These are phyloP conservation scores for Lophius americanus DNA, from an alignment of 2,797 vertebrate genomes.

Conservation along the genomic window DNA sequence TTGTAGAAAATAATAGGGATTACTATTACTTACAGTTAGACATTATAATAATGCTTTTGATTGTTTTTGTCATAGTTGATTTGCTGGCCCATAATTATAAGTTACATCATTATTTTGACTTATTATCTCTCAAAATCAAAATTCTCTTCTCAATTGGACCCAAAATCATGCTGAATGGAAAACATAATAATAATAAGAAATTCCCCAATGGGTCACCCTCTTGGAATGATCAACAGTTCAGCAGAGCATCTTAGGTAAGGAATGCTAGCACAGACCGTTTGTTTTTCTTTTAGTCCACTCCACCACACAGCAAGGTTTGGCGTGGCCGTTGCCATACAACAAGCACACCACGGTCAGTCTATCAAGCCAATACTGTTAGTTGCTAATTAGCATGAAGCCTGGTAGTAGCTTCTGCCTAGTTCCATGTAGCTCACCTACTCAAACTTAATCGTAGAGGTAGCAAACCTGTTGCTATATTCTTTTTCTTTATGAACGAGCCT, in stretches of 20 bases:
- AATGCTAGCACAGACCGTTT: not conserved
- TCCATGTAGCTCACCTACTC: no score
- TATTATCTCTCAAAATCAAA: not conserved
- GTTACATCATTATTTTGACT: not conserved
- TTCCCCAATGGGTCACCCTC: no score
- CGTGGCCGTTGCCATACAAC: not conserved
- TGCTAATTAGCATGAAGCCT: not conserved
- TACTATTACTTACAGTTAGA: no score
- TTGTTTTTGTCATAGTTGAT: not conserved
- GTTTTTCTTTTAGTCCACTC: not conserved
- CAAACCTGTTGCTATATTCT: no score
- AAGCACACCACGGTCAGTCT: not conserved
- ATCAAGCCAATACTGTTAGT: not conserved
- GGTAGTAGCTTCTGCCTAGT: not conserved
- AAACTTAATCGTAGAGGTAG: no score
- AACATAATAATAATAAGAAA: no score
- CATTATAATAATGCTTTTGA: not conserved
- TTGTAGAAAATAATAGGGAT: not conserved
- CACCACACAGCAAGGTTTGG: not conserved
- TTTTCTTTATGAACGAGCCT: no score
- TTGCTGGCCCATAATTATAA: not conserved
- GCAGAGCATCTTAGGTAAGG: not conserved
- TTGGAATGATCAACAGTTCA: no score
- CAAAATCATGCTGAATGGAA: no score
- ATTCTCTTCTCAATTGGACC: no score